Base-by-base conservation (phyloP, 2,888 invertebrate species). In the Oscheius onirici region DNA sequence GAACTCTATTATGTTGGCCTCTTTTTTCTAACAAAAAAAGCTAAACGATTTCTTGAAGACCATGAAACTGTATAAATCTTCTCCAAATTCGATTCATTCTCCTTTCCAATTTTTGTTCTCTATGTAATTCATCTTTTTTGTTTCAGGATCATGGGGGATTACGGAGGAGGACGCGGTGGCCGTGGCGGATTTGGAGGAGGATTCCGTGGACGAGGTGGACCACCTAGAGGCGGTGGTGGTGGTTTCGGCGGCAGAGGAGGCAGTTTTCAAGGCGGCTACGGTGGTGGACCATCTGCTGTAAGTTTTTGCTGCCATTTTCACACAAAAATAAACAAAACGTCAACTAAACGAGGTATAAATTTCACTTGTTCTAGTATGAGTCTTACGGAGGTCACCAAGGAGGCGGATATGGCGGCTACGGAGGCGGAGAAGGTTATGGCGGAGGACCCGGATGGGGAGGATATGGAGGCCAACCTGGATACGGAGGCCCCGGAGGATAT, bases 401-500 rank as follows among this genome's bases (percentile, higher is more conserved):
- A 46, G 57, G 57, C 3, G 58, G 61, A 15, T 58, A 69, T 22
- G 69, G 52, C 5, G 63, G 54, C 26, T 58, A 57, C 57, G 70
- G 70, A 28, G 51, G 40, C 28, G n/a, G n/a, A n/a, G n/a, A n/a
- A n/a, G n/a, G n/a, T n/a, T n/a, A n/a, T n/a, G 60, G 51, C 24
- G 44, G 51, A 43, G 51, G 26, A 41, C 43, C 54, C n/a, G 70
- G 61, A 13, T 51, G 63, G 58, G 26, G 40, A 3, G 44, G 44
- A 22, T 65, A 24, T 28, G 58, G 65, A 44, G 57, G 65, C 17
- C 68, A 51, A 15, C 43, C 22, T n/a, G 72, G 72, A 24, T 73
- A 73, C 54, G 68, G 61, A 43, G 65, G 44, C 24, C 34, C 41
- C 11, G 34, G 40, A 28, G 73, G 73, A n/a, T 71, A 76, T 55